Percentiles rank a stretch among this genome's conserved stretches.
phyloP scores from a whole-genome alignment of 2,113 vertebrate species.

The Todiramphus saurophagus region DNA sequence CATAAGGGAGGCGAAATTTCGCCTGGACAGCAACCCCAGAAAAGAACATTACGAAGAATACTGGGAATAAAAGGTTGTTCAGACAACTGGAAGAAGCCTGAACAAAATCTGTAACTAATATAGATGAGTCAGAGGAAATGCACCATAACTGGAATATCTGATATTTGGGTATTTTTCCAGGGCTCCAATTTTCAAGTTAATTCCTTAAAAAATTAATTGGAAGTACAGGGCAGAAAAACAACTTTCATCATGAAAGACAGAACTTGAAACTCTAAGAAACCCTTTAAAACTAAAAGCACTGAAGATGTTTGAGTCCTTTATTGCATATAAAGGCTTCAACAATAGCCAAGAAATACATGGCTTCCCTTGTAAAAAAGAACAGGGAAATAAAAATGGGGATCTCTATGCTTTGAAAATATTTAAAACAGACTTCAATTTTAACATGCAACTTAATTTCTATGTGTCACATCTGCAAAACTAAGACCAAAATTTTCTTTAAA shows the following conservation, averaged over 20 bases:
- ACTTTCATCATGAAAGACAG: rapidly evolving
- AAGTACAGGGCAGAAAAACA: not conserved
- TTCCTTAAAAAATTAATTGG: not conserved
- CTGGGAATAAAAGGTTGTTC: not conserved
- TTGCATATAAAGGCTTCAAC: not conserved
- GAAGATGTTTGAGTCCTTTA: not conserved
- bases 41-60: not conserved
- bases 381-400: not conserved
- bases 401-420: not conserved
- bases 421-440: not conserved
- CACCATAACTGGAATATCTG: not conserved
- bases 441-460: not conserved
- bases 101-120: not conserved
- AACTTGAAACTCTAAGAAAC: not conserved
- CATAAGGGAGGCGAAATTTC: not conserved
- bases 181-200: not conserved
- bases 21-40: not conserved
- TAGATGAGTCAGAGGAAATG: not conserved
- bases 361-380: not conserved
- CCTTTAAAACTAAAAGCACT: not conserved
- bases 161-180: not conserved
- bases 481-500: not conserved
- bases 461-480: not conserved
- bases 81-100: not conserved
- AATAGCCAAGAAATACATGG: not conserved